phyloP scores from a whole-genome alignment of 2,888 invertebrate species.

The Eremobia ochroleuca region DNA sequence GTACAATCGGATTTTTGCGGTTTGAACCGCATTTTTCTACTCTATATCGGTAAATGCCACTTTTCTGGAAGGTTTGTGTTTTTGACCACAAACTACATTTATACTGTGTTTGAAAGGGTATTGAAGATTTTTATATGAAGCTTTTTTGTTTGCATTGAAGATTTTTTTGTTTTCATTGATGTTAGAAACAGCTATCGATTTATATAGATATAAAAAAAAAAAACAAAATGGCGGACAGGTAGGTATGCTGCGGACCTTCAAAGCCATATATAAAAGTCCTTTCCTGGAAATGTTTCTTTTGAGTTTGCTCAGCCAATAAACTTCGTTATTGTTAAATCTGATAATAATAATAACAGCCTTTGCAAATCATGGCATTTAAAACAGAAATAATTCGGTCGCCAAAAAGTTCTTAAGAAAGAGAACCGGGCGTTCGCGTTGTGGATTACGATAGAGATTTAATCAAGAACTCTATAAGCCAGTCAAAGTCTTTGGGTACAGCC shows the following conservation, averaged over 20 bases:
- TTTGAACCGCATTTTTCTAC: conserved; percentile 13
- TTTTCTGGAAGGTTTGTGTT: neutral
- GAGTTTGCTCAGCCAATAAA: neutral
- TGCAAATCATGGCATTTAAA: neutral
- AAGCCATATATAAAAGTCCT: no score
- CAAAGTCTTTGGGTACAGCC: no score
- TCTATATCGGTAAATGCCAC: neutral
- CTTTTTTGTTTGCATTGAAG: no score
- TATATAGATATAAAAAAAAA: no score
- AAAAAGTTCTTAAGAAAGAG: neutral
- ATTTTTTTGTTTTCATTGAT: no score
- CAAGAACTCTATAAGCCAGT: neutral
- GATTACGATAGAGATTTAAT: neutral
- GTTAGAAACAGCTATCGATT: no score
- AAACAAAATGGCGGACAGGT: no score
- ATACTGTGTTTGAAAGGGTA: no score
- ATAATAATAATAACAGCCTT: neutral
- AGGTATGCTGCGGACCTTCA: no score
- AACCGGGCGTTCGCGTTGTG: neutral
- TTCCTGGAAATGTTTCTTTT: neutral
- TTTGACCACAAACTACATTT: neutral
- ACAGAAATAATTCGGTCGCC: neutral
- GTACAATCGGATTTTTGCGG: conserved; percentile 14
- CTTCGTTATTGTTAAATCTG: neutral
- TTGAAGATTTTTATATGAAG: no score